Evolutionary conservation across 2,113 vertebrate genomes (phyloP).

Genomic region (Platycercus adscitus): DNA sequence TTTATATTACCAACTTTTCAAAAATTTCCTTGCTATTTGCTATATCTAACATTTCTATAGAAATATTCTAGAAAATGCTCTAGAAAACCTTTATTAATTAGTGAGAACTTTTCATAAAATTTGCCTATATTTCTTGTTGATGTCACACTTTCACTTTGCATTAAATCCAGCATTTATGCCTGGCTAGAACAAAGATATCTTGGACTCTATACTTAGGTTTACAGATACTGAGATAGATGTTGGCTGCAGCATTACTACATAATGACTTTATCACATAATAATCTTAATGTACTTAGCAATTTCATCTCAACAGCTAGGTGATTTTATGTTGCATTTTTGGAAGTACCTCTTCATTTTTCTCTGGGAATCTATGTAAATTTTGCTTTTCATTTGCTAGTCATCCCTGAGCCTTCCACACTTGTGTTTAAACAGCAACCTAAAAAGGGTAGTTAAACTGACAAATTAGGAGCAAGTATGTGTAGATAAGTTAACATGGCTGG

Average conservation of each 20-base stretch:
- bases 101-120: background rate
- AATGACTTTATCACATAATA: background rate
- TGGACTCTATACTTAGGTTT: background rate
- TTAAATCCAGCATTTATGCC: background rate
- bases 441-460: background rate
- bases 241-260: background rate
- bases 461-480: background rate
- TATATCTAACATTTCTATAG: background rate
- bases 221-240: background rate
- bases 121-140: background rate
- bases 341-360: background rate
- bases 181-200: background rate
- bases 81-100: background rate
- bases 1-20: background rate
- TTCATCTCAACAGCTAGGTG: background rate
- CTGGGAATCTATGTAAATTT: background rate
- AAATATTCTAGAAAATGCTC: background rate
- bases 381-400: background rate
- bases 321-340: background rate
- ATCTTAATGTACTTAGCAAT: background rate
- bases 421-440: background rate
- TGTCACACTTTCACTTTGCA: background rate
- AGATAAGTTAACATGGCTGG: background rate
- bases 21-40: background rate
- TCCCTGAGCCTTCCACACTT: background rate